Percentiles rank a stretch among this genome's conserved stretches.
Conservation (phyloP, 2,888 invertebrate genomes). For the Silvanus unidentatus region DNA sequence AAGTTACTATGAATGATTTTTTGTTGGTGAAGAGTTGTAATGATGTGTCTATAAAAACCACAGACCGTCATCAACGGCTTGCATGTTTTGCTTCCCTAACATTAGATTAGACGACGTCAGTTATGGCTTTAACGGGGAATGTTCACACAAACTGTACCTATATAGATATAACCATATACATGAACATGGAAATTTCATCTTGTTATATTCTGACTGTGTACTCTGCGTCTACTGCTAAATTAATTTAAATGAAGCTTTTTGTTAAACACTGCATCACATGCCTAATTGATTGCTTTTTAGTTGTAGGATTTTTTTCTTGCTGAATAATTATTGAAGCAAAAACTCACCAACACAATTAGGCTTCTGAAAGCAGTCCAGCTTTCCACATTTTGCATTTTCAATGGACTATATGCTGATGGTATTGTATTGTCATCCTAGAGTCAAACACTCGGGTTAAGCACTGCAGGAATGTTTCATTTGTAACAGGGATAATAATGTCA, state of each 20-base stretch:
- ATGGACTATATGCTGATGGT: no score
- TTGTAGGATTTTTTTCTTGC: no score
- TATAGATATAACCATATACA: no score
- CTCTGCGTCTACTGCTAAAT: background rate
- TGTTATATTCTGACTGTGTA: background rate
- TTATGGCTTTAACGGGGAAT: no score
- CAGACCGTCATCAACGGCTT: constrained; percentile 7
- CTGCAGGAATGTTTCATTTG: no score
- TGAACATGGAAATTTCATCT: constrained; percentile 1
- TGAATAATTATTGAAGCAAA: background rate
- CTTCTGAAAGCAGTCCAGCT: no score
- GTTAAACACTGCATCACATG: background rate
- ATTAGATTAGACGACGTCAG: constrained; percentile 3
- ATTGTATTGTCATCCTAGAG: no score
- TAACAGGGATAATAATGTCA: no score
- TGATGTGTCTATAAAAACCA: constrained; percentile 5
- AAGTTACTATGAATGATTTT: no score
- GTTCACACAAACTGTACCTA: no score
- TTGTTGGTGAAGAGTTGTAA: constrained; percentile 2
- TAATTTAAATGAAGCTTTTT: constrained; percentile 5
- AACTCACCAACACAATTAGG: background rate
- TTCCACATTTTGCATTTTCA: no score
- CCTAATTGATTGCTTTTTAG: background rate
- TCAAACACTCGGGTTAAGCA: no score
- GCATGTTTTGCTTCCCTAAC: constrained; percentile 9